Evolutionary conservation across 1,140 invertebrate genomes (phyloP), one percentile per base, ranked within the genome.

Genomic region (Ceratina australensis): DNA sequence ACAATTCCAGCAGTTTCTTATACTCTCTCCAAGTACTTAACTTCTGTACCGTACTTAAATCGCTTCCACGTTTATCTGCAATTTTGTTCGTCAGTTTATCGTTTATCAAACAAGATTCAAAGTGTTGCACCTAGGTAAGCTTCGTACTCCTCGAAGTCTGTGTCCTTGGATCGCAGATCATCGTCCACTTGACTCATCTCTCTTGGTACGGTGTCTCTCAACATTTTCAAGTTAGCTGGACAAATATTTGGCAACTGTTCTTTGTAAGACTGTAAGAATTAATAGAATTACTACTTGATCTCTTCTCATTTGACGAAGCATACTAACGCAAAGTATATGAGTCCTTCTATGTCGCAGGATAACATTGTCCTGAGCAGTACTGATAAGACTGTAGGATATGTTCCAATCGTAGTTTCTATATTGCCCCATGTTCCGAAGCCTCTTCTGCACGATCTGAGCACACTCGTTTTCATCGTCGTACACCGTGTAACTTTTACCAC

Each of bases 381-480:
- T 10, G 2, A 54, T 20, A 3, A 52, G 3, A 15, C 0, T 42
- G 10, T 47, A 47, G 10, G 74, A 77, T 16, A 77, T 77, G 24
- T 54, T 77, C 74, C 74, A 77, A 54, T 77, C 26, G n/a, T 60
- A 13, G 1, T n/a, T 20, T 28, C 4, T 26, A 2, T n/a, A 18
- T 4, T 47, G 50, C 15, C 7, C 2, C 4, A 10, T 3, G 0
- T 26, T 24, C n/a, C n/a, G 10, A n/a, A 26, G 16, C 4, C 7
- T 10, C 16, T 12, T 67, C 49, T 28, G 13, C 16, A 59, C 15
- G 56, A 8, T 15, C 4, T n/a, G 18, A 3, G 52, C 18, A 18
- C 68, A 5, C 3, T 16, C 47, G 22, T 20, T 26, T 16, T 24
- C 15, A 8, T 63, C 26, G 3, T n/a, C 18, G 12, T 49, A 22